A percentile compares a stretch with the other conserved stretches of the same genome.
Evolutionary conservation across 2,113 vertebrate genomes (phyloP).

Genomic region (Tupaia chinensis): DNA sequence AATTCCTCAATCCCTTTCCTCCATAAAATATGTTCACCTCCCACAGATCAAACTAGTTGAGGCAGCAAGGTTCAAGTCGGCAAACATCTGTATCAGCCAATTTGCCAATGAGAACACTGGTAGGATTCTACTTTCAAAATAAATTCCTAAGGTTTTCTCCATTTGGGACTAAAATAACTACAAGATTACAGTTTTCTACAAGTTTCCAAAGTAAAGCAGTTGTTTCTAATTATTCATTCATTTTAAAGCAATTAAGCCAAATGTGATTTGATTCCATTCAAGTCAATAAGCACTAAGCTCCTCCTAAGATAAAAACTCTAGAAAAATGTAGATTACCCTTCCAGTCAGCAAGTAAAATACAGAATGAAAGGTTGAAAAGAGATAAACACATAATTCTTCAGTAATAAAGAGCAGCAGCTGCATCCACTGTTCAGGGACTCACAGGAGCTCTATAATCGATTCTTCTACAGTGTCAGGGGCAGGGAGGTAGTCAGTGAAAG

Average conservation of each 20-base stretch:
- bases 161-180: not conserved
- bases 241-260: constrained; percentile 43
- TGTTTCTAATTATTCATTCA: constrained; percentile 7
- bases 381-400: not conserved
- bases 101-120: not conserved
- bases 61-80: not conserved
- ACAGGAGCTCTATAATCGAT: no score
- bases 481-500: not conserved
- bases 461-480: accelerated
- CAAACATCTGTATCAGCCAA: not conserved
- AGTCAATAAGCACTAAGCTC: not conserved
- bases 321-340: not conserved
- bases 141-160: not conserved
- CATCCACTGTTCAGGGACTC: not conserved
- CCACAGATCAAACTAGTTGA: not conserved
- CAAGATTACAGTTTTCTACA: not conserved
- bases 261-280: constrained; percentile 16
- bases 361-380: not conserved
- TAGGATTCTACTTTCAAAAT: not conserved
- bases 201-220: constrained; percentile 14
- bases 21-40: not conserved
- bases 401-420: not conserved
- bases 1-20: not conserved
- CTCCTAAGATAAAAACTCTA: not conserved
- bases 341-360: not conserved